Conservation (phyloP, 2,797 vertebrate genomes). For the Muscicapa striata region DNA sequence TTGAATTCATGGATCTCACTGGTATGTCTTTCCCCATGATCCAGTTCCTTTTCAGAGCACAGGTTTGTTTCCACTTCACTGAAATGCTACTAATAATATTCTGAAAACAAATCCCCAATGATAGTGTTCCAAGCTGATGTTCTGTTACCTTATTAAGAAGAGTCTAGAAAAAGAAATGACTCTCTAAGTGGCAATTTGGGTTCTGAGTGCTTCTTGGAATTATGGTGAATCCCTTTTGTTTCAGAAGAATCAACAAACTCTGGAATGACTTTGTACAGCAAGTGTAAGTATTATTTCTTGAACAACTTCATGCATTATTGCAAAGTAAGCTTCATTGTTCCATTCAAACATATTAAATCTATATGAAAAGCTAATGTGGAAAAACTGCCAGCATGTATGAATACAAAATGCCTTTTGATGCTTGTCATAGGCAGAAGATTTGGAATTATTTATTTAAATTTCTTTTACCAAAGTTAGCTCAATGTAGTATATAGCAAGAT, state of each 20-base stretch:
- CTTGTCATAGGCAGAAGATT: not conserved
- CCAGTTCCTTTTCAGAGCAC: slow-evolving; percentile 35
- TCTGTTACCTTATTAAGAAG: slow-evolving; percentile 59
- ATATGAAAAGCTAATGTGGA: not conserved
- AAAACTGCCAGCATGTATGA: not conserved
- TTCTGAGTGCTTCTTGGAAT: not conserved
- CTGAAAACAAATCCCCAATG: slow-evolving; percentile 68
- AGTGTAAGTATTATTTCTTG: not conserved
- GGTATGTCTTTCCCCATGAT: slow-evolving; percentile 11
- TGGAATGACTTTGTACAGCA: not conserved
- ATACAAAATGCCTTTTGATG: slow-evolving; percentile 4
- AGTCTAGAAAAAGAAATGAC: slow-evolving; percentile 27
- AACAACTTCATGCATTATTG: not conserved
- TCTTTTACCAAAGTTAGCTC: not conserved
- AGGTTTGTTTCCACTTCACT: slow-evolving; percentile 62
- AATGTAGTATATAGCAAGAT: not conserved
- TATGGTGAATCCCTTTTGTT: slow-evolving; percentile 8
- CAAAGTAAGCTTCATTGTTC: slow-evolving; percentile 6
- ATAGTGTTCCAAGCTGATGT: slow-evolving; percentile 53
- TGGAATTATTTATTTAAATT: not conserved
- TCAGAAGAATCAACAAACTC: not conserved
- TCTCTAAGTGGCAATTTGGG: not conserved
- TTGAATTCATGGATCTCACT: not conserved
- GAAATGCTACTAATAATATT: slow-evolving; percentile 68
- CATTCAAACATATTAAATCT: not conserved